A percentile compares a stretch with the other conserved stretches of the same genome.
phyloP scores from a whole-genome alignment of 2,797 vertebrate species.

The Paguma larvata region DNA sequence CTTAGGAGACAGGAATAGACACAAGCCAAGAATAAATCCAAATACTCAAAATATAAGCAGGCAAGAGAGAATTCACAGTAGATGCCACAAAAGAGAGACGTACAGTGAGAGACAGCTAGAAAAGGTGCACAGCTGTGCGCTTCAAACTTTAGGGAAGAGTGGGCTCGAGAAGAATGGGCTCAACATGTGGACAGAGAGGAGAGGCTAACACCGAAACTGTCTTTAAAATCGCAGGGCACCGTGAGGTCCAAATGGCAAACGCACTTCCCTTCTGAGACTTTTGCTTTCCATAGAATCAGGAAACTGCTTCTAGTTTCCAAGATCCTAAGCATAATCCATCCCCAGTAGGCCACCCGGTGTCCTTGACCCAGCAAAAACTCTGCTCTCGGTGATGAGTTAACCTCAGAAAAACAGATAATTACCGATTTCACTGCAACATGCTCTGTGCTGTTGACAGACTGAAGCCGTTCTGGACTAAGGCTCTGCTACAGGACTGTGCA shows the following conservation, averaged over 20 bases:
- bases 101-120: not conserved
- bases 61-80: not conserved
- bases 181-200: not conserved
- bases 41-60: not conserved
- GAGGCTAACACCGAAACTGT: not conserved
- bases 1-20: not conserved
- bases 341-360: not conserved
- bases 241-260: not conserved
- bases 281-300: not conserved
- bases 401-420: slow-evolving; percentile 15
- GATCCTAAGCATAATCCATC: not conserved
- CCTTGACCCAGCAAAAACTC: slow-evolving; percentile 25
- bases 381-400: slow-evolving; percentile 7
- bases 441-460: slow-evolving; percentile 23
- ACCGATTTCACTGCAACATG: not conserved
- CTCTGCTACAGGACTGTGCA: not conserved
- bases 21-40: not conserved
- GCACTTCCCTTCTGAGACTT: not conserved
- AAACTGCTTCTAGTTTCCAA: not conserved
- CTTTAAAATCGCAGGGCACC: fast-evolving
- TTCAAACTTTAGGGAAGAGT: not conserved
- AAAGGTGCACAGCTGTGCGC: not conserved
- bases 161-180: not conserved
- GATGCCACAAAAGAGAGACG: not conserved
- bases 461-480: not conserved